Percentiles rank a stretch among this genome's conserved stretches.
Evolutionary conservation across 2,888 invertebrate genomes (phyloP).

Genomic region (Schrankia costaestrigalis): DNA sequence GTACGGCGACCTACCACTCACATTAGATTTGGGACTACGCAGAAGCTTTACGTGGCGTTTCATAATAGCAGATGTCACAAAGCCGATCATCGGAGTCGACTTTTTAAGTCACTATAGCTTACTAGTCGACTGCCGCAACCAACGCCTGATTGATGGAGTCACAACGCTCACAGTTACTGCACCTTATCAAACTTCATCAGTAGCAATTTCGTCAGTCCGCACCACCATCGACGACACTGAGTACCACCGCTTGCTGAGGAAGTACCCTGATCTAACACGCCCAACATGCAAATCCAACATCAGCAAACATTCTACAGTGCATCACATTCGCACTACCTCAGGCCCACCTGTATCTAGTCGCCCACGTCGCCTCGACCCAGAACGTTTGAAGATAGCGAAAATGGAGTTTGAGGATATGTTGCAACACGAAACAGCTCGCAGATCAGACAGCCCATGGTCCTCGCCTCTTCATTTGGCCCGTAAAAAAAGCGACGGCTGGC

Average conservation of each 20-base stretch:
- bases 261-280: conserved; percentile 3
- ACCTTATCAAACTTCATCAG: background rate
- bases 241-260: background rate
- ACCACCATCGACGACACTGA: background rate
- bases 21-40: conserved; percentile 4
- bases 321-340: conserved; percentile 6
- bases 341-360: conserved; percentile 5
- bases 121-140: conserved; percentile 1
- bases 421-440: conserved; percentile 1
- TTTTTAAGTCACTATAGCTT: conserved; percentile 1
- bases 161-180: background rate
- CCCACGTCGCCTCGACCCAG: conserved; percentile 8
- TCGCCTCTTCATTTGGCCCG: conserved; percentile 5
- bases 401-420: conserved; percentile 7
- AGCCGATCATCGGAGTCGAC: conserved; percentile 10
- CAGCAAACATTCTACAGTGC: background rate
- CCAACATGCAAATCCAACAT: background rate
- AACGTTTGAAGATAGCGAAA: conserved; percentile 1
- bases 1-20: conserved; percentile 5
- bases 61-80: conserved; percentile 6
- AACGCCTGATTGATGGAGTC: conserved; percentile 4
- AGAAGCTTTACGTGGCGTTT: conserved; percentile 6
- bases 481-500: conserved; percentile 8
- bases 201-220: background rate
- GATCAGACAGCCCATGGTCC: conserved; percentile 7